Conservation (phyloP, 2,113 vertebrate species). For the Ploceus nigricollis region DNA sequence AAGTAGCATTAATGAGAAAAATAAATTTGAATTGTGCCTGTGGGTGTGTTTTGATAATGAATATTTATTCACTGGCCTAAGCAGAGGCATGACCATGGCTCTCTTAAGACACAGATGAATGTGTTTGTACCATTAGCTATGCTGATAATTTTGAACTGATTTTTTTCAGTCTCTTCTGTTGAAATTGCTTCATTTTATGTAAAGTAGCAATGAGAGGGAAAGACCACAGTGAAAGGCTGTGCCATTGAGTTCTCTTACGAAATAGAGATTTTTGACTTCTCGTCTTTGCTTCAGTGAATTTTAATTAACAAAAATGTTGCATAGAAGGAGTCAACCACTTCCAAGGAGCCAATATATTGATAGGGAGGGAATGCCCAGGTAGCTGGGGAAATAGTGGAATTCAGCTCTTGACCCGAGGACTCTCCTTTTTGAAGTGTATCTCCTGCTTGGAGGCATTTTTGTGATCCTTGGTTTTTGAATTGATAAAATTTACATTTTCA, state of each 20-base stretch:
- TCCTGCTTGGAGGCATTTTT: neutral
- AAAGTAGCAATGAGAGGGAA: neutral
- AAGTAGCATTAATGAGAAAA: neutral
- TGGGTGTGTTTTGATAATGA: neutral
- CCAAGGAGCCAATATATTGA: neutral
- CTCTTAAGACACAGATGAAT: neutral
- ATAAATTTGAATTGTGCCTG: neutral
- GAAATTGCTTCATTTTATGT: neutral
- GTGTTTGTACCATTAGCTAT: neutral
- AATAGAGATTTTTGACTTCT: neutral
- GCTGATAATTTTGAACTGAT: neutral
- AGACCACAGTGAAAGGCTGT: neutral
- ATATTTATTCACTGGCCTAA: neutral
- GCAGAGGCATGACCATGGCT: neutral
- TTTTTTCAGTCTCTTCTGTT: neutral
- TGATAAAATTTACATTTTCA: neutral
- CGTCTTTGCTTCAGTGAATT: neutral
- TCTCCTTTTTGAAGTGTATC: neutral
- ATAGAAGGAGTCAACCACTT: neutral
- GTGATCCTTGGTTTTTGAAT: neutral
- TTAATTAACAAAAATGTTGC: neutral
- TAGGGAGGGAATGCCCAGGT: neutral
- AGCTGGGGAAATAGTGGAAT: neutral
- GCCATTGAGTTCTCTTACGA: neutral
- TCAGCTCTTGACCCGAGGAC: neutral